Evolutionary conservation across 2,797 vertebrate species (phyloP).

Genomic region (Cossypha caffra): DNA sequence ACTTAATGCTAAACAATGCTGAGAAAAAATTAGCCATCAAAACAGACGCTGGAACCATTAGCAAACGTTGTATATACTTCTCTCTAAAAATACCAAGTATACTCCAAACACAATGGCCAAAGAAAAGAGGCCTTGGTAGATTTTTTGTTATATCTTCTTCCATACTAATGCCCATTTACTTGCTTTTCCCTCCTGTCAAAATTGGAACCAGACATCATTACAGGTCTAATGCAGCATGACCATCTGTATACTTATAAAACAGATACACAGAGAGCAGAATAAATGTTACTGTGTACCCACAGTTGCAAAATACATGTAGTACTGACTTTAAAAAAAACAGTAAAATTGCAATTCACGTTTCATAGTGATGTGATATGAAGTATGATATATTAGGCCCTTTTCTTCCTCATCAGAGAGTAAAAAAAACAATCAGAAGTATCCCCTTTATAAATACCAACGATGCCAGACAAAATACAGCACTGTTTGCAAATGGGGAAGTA

Average conservation of each 20-base stretch:
- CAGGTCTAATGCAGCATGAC: not conserved
- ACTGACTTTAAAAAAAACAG: rapidly evolving
- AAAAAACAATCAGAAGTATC: not conserved
- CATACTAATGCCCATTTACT: not conserved
- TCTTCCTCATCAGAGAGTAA: not conserved
- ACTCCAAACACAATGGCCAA: not conserved
- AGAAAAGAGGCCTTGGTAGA: not conserved
- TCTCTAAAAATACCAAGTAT: not conserved
- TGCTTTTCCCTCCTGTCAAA: not conserved
- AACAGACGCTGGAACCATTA: not conserved
- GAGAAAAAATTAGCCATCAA: not conserved
- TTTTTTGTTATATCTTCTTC: not conserved
- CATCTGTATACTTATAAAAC: not conserved
- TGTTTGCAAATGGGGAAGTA: not conserved
- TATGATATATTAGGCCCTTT: not conserved
- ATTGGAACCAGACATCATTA: not conserved
- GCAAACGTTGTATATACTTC: not conserved
- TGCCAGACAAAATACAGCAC: not conserved
- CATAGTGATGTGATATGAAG: not conserved
- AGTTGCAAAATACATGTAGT: not conserved
- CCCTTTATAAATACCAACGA: not conserved
- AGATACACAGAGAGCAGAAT: not conserved
- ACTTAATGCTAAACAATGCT: not conserved
- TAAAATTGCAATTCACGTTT: not conserved
- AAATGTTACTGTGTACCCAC: not conserved